phyloP scores from a whole-genome alignment of 2,113 vertebrate species.

The Tachycineta bicolor region DNA sequence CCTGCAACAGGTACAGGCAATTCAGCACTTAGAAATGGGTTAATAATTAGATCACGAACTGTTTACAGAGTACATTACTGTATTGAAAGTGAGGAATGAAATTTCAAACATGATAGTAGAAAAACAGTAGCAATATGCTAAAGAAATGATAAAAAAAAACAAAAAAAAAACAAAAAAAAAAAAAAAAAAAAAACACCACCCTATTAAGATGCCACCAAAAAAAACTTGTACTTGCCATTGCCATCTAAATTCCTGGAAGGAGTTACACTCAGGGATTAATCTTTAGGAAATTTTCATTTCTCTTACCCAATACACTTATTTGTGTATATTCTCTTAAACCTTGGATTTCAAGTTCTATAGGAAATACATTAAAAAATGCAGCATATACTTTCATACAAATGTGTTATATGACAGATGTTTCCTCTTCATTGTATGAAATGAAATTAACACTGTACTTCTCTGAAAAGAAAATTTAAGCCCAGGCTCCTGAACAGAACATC shows the following conservation, averaged over 20 bases:
- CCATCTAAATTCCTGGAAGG: not conserved
- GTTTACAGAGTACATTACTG: not conserved
- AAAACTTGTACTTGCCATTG: not conserved
- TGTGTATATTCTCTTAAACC: not conserved
- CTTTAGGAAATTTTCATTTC: not conserved
- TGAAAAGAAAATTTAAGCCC: not conserved
- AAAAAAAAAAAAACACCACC: not conserved
- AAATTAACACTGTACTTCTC: not conserved
- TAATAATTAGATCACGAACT: not conserved
- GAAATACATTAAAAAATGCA: not conserved
- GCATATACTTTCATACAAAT: not conserved
- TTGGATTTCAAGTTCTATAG: not conserved
- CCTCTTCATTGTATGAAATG: not conserved
- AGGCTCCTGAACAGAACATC: constrained; percentile 29
- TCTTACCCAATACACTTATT: not conserved
- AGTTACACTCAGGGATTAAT: not conserved
- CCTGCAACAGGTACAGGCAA: not conserved
- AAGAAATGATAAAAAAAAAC: not conserved
- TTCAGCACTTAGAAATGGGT: not conserved
- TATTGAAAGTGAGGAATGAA: not conserved
- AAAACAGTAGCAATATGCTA: not conserved
- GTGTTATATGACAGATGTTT: not conserved
- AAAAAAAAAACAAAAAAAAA: too few relatives aligned
- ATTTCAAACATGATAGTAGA: not conserved
- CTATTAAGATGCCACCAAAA: not conserved